phyloP scores from a whole-genome alignment of 53 echinoderm and acorn worm species.

The Echinometra lucunter region DNA sequence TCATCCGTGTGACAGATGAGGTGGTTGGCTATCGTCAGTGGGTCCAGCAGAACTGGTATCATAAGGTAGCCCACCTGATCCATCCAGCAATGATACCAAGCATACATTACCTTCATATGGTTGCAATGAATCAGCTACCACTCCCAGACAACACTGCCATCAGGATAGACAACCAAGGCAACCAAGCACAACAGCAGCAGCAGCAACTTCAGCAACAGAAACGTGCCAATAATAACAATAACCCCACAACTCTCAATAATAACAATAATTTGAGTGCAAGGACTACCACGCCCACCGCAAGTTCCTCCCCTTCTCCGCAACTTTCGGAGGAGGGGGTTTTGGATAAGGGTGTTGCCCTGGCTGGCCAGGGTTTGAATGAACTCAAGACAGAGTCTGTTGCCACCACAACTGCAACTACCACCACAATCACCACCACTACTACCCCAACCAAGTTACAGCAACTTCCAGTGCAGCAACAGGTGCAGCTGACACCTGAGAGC shows the following conservation, averaged over 20 bases:
- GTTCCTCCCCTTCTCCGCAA: constrained; percentile 3
- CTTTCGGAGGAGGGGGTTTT: constrained; percentile 41
- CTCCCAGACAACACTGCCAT: constrained; percentile 80
- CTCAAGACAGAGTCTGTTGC: constrained; percentile 53
- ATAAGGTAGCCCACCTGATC: constrained; percentile 76
- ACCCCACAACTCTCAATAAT: constrained; percentile 29
- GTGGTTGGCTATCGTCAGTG: constrained; percentile 91
- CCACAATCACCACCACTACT: constrained; percentile 19
- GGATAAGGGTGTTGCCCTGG: constrained; percentile 51
- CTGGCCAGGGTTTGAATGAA: constrained; percentile 61
- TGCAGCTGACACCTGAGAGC: constrained; percentile 32
- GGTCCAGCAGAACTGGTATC: constrained; percentile 90
- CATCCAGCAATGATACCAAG: constrained; percentile 41
- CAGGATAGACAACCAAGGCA: constrained; percentile 75
- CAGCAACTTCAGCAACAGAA: constrained; percentile 50
- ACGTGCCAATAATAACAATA: constrained; percentile 64
- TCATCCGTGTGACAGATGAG: constrained; percentile 95
- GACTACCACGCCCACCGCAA: constrained; percentile 59
- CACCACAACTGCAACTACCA: constrained; percentile 42
- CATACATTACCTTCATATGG: constrained; percentile 61
- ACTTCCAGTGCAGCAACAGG: neutral
- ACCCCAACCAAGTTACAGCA: neutral
- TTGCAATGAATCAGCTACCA: constrained; percentile 65
- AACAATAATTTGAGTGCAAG: constrained; percentile 61
- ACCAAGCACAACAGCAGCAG: neutral